A percentile compares a stretch with the other conserved stretches of the same genome.
Conservation (phyloP, 1,140 invertebrate species). For the Fopius arisanus region DNA sequence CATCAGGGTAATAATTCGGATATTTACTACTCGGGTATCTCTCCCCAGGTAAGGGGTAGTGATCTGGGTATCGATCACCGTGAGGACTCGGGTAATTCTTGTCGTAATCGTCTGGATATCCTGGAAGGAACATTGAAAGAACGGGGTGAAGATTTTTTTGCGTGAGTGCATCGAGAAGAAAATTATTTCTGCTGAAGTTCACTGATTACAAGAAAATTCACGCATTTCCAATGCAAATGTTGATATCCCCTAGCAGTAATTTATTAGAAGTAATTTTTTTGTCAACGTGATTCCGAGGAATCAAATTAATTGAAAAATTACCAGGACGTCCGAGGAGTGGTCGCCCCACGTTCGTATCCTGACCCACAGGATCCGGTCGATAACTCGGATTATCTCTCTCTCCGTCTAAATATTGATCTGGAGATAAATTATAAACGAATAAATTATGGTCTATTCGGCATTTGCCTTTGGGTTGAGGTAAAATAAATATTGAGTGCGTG, state of each 20-base stretch:
- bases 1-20: conserved; percentile 46
- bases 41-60: conserved; percentile 55
- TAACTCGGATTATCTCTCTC: conserved; percentile 54
- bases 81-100: conserved; percentile 52
- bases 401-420: conserved; percentile 61
- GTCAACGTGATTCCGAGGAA: no score
- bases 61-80: conserved; percentile 58
- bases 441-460: no score
- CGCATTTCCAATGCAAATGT: no score
- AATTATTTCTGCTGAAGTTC: no score
- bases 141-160: not conserved
- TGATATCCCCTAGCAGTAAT: no score
- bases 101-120: conserved; percentile 55
- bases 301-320: no score
- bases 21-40: conserved; percentile 58
- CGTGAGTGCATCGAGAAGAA: no score
- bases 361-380: conserved; percentile 66
- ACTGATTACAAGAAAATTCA: no score
- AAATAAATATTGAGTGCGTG: no score
- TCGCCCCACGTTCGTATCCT: conserved; percentile 65
- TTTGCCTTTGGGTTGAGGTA: no score
- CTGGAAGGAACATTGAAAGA: not conserved
- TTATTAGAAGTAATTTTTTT: no score
- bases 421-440: not conserved
- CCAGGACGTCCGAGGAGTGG: conserved; percentile 62